phyloP scores from a whole-genome alignment of 2,888 invertebrate species.

The Drosophila prostipennis region DNA sequence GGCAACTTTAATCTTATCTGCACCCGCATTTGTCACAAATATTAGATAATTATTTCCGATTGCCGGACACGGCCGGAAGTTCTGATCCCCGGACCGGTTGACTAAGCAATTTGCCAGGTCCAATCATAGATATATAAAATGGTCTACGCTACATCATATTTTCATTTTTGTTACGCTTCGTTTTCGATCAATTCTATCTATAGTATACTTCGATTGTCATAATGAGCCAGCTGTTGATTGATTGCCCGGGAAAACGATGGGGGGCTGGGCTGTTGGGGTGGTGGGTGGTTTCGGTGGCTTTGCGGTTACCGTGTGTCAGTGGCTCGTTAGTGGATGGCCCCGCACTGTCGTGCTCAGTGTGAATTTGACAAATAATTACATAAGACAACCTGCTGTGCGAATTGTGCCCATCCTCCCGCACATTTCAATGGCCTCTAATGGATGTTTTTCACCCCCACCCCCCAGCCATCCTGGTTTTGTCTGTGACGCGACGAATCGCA shows the following conservation, averaged over 20 bases:
- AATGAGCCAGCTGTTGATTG: conserved; percentile 74
- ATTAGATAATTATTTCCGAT: conserved; percentile 67
- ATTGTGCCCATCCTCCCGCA: background rate
- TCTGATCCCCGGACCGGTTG: conserved; percentile 30
- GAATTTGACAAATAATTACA: conserved; percentile 80
- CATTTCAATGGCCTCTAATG: conserved; percentile 71
- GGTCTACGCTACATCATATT: conserved; percentile 35
- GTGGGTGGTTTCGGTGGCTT: background rate
- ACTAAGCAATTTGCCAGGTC: conserved; percentile 48
- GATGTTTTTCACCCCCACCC: conserved; percentile 45
- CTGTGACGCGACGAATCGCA: conserved; percentile 76
- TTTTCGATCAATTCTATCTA: conserved; percentile 34
- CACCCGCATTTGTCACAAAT: conserved; percentile 47
- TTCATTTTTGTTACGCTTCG: conserved; percentile 18
- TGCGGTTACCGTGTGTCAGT: conserved; percentile 30
- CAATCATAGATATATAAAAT: conserved; percentile 48
- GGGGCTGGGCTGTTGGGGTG: background rate
- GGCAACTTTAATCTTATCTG: conserved; percentile 58
- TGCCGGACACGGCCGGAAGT: conserved; percentile 53
- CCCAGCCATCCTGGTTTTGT: conserved; percentile 31
- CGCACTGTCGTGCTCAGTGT: conserved; percentile 50
- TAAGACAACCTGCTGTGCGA: conserved; percentile 66
- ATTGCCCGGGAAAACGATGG: conserved; percentile 56
- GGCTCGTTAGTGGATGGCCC: conserved; percentile 65
- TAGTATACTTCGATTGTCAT: conserved; percentile 38